phyloP scores from a whole-genome alignment of 2,888 invertebrate species.

The Diloba caeruleocephala region DNA sequence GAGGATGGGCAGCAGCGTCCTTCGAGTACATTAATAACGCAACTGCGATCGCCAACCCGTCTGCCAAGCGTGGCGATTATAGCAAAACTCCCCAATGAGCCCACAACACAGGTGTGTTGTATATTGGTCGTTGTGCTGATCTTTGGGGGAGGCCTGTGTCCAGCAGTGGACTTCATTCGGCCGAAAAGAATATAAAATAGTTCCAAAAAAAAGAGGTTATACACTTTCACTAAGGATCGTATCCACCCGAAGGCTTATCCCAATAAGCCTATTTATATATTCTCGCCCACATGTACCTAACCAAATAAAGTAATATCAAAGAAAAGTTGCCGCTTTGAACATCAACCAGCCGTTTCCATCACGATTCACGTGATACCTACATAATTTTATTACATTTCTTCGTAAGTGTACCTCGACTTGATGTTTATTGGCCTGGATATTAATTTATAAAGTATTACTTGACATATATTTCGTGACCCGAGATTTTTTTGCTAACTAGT shows the following conservation, averaged over 20 bases:
- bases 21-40: no score
- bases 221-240: slow-evolving; percentile 57
- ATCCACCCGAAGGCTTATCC: slow-evolving; percentile 57
- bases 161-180: no score
- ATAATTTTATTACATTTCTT: slow-evolving; percentile 73
- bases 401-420: slow-evolving; percentile 46
- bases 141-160: no score
- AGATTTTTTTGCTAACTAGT: slow-evolving; percentile 1
- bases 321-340: slow-evolving; percentile 67
- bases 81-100: no score
- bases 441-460: slow-evolving; percentile 57
- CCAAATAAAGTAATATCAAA: slow-evolving; percentile 78
- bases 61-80: no score
- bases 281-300: slow-evolving; percentile 63
- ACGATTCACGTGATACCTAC: slow-evolving; percentile 64
- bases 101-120: no score
- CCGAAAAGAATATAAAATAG: slow-evolving; percentile 26
- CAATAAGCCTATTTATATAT: slow-evolving; percentile 68
- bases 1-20: no score
- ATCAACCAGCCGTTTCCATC: slow-evolving; percentile 61
- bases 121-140: no score
- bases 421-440: slow-evolving; percentile 63
- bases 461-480: slow-evolving; percentile 30
- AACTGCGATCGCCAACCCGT: no score
- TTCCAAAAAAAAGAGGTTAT: slow-evolving; percentile 57